Evolutionary conservation across 2,888 invertebrate genomes (phyloP).

Genomic region (Crossocerus cetratus): DNA sequence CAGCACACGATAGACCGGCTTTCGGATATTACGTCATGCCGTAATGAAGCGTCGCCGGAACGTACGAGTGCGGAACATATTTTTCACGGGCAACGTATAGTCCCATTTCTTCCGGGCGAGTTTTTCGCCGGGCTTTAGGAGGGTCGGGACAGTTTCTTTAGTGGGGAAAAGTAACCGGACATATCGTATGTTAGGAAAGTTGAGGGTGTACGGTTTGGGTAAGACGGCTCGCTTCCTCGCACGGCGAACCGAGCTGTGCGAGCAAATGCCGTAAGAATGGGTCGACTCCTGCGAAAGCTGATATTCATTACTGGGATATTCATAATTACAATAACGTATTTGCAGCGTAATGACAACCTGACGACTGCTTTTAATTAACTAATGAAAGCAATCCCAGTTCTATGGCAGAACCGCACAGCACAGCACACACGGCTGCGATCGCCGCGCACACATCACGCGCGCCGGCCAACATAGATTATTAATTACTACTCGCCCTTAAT

Average conservation of each 20-base stretch:
- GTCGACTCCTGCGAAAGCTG: no score
- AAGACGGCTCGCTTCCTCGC: no score
- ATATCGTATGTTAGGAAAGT: no score
- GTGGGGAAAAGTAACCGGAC: conserved; percentile 47
- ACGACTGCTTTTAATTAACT: conserved; percentile 8
- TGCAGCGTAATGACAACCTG: background rate
- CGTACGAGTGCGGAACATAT: conserved; percentile 45
- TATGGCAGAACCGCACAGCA: background rate
- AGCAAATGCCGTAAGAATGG: no score
- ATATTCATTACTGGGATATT: background rate
- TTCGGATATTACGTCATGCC: conserved; percentile 57
- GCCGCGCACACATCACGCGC: conserved; percentile 7
- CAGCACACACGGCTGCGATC: background rate
- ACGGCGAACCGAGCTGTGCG: no score
- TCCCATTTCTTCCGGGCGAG: conserved; percentile 30
- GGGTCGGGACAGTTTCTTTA: conserved; percentile 32
- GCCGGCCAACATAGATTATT: conserved; percentile 34
- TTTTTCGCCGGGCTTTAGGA: conserved; percentile 53
- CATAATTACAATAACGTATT: background rate
- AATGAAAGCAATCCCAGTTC: conserved; percentile 13
- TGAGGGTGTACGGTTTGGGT: no score
- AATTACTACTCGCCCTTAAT: conserved; percentile 9
- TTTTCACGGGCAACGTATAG: background rate
- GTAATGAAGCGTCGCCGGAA: conserved; percentile 60
- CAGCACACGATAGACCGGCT: conserved; percentile 45